These are phyloP conservation scores for Vireo altiloquus DNA, from an alignment of 2,113 vertebrate species.

Conservation along the genomic window DNA sequence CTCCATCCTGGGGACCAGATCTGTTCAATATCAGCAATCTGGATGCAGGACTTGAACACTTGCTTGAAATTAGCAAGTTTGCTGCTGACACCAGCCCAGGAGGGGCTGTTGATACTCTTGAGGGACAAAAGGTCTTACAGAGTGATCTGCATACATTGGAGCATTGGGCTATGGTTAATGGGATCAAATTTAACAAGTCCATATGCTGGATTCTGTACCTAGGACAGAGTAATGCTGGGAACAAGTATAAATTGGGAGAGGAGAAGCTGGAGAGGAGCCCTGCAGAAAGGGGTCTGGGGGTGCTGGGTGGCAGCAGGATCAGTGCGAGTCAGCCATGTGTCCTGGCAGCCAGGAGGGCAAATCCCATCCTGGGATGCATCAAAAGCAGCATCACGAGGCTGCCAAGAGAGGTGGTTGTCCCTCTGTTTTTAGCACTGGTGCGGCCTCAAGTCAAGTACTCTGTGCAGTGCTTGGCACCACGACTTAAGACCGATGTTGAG, in stretches of 20 bases:
- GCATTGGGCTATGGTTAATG: too few relatives aligned
- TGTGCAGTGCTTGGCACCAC: neutral
- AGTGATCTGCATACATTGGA: neutral
- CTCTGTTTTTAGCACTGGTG: accelerated
- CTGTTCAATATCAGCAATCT: neutral
- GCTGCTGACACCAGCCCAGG: neutral
- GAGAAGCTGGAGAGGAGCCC: neutral
- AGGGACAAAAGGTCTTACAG: neutral
- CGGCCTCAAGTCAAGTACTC: accelerated
- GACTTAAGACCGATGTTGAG: neutral
- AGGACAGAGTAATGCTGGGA: accelerated
- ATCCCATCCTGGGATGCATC: neutral
- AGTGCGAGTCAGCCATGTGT: accelerated
- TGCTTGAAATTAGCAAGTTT: neutral
- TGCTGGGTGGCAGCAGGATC: neutral
- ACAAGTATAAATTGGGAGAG: neutral
- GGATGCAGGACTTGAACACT: neutral
- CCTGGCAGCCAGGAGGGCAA: neutral
- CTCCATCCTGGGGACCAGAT: neutral
- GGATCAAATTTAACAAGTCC: neutral
- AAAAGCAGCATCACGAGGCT: neutral
- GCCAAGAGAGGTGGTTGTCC: neutral
- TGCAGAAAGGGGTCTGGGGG: neutral
- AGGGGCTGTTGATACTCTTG: neutral
- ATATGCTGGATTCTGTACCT: neutral